Evolutionary conservation across 2,888 invertebrate species (phyloP).

Genomic region (Drepana falcataria): DNA sequence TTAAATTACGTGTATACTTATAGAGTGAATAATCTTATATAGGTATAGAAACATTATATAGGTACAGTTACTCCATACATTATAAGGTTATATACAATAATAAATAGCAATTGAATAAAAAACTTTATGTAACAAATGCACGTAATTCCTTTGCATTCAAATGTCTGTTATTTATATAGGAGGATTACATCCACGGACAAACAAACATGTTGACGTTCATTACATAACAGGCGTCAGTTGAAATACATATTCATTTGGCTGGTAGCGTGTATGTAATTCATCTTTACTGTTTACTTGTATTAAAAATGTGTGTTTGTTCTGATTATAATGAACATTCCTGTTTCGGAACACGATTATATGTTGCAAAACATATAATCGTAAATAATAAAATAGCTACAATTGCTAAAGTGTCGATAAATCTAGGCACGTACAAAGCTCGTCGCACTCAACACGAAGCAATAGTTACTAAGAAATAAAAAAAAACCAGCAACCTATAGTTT

Average conservation of each 20-base stretch:
- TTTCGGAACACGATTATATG: too few species aligned
- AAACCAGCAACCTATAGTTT: too few species aligned
- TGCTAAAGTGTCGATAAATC: too few species aligned
- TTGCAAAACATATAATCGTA: too few species aligned
- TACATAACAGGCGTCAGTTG: conserved; percentile 20
- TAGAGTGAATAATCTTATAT: too few species aligned
- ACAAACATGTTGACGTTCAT: conserved; percentile 27
- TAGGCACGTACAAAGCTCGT: too few species aligned
- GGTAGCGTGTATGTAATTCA: conserved; percentile 27
- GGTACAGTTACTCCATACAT: not conserved
- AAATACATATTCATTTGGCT: conserved; percentile 32
- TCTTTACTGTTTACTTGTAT: conserved; percentile 6
- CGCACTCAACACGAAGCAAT: too few species aligned
- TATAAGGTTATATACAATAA: not conserved
- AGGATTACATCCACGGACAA: conserved; percentile 19
- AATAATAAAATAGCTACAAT: too few species aligned
- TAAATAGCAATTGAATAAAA: not conserved
- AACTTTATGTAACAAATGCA: not conserved
- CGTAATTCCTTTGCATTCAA: not conserved
- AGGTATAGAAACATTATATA: too few species aligned
- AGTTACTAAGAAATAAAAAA: too few species aligned
- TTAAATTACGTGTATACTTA: too few species aligned
- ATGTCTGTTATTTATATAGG: conserved; percentile 9
- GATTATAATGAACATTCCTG: conserved; percentile 22
- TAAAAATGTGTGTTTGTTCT: conserved; percentile 14